A percentile compares a stretch with the other conserved stretches of the same genome.
Conservation (phyloP, 2,888 invertebrate species). For the Melanotus villosus region DNA sequence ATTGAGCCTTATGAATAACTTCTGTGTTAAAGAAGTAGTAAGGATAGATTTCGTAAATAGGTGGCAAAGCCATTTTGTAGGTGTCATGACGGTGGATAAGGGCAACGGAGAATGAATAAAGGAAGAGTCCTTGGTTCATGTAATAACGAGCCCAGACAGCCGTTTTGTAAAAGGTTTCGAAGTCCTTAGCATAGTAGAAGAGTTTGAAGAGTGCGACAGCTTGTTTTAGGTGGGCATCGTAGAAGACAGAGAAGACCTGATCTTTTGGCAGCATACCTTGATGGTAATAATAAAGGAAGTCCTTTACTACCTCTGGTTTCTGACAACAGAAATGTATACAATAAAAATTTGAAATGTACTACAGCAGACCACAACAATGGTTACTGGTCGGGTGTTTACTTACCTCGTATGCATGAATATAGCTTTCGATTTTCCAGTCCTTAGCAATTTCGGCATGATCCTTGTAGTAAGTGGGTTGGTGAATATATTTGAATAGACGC, state of each 20-base stretch:
- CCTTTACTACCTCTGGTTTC: slow-evolving; percentile 73
- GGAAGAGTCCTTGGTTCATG: slow-evolving; percentile 80
- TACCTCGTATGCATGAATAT: slow-evolving; percentile 68
- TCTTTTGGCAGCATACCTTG: slow-evolving; percentile 73
- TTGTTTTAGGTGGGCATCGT: slow-evolving; percentile 75
- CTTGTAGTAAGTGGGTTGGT: slow-evolving; percentile 72
- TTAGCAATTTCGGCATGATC: slow-evolving; percentile 72
- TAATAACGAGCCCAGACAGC: slow-evolving; percentile 78
- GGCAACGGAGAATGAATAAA: slow-evolving; percentile 76
- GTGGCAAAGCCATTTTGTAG: slow-evolving; percentile 77
- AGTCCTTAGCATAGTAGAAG: slow-evolving; percentile 80
- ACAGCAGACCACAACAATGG: no score
- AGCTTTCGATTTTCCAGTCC: slow-evolving; percentile 64
- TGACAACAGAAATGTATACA: no score
- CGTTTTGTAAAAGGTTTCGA: slow-evolving; percentile 78
- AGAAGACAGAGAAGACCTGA: slow-evolving; percentile 76
- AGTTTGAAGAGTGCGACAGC: slow-evolving; percentile 77
- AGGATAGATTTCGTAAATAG: slow-evolving; percentile 82
- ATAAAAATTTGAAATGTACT: no score
- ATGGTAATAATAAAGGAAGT: slow-evolving; percentile 72
- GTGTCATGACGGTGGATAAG: slow-evolving; percentile 76
- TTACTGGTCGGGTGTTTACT: slow-evolving; percentile 25
- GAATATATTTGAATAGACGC: slow-evolving; percentile 74
- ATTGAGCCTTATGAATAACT: slow-evolving; percentile 77
- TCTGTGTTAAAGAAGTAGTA: slow-evolving; percentile 79